Conservation (phyloP, 2,113 vertebrate species). For the Microcebus tavaratra region DNA sequence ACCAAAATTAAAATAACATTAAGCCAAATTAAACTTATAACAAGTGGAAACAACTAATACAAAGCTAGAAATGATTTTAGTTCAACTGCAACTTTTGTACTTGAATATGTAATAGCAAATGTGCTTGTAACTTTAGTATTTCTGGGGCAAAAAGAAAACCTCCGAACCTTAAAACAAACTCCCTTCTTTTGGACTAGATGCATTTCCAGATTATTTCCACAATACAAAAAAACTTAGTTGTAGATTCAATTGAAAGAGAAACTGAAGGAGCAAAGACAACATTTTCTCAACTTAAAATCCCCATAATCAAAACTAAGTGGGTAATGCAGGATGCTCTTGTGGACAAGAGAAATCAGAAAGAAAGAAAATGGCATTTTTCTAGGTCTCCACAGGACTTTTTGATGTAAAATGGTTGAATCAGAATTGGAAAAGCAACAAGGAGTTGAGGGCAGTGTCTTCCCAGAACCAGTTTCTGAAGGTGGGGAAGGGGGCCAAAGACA, state of each 20-base stretch:
- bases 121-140: neutral
- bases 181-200: conserved; percentile 34
- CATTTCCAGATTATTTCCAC: conserved; percentile 16
- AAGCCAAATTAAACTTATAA: conserved; percentile 24
- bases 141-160: conserved; percentile 14
- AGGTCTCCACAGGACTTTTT: conserved; percentile 16
- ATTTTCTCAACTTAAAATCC: neutral
- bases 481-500: neutral
- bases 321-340: neutral
- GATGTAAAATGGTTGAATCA: conserved; percentile 47
- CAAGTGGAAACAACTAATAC: conserved; percentile 36
- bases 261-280: neutral
- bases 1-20: conserved; percentile 41
- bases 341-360: conserved; percentile 16
- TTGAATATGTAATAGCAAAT: conserved; percentile 4
- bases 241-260: conserved; percentile 31
- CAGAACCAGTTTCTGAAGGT: conserved; percentile 56
- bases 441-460: neutral
- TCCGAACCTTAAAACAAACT: conserved; percentile 2
- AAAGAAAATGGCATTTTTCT: conserved; percentile 40
- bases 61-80: conserved; percentile 35
- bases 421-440: conserved; percentile 32
- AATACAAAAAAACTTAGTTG: conserved; percentile 27
- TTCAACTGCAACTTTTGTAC: neutral
- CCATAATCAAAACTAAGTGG: neutral